Evolutionary conservation across 2,888 invertebrate genomes (phyloP).

Genomic region (Carabus problematicus): DNA sequence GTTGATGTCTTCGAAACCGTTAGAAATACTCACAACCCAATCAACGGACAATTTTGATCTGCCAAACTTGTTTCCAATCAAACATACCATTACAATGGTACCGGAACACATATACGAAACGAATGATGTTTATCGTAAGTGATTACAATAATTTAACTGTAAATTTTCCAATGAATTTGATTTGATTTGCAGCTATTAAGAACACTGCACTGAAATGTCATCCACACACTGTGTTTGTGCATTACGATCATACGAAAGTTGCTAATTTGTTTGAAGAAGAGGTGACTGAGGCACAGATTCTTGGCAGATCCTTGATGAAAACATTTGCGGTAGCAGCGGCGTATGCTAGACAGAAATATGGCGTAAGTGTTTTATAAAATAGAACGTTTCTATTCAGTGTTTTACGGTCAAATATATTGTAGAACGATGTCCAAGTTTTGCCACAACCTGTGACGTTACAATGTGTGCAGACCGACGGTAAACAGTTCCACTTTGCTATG

Average conservation of each 20-base stretch:
- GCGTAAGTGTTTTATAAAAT: slow-evolving; percentile 64
- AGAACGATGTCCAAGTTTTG: slow-evolving; percentile 69
- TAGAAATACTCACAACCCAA: slow-evolving; percentile 63
- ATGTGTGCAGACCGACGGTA: slow-evolving; percentile 81
- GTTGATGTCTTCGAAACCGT: slow-evolving; percentile 68
- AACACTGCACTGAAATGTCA: slow-evolving; percentile 61
- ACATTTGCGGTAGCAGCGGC: slow-evolving; percentile 79
- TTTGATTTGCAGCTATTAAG: slow-evolving; percentile 62
- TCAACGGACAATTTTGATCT: slow-evolving; percentile 64
- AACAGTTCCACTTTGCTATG: slow-evolving; percentile 79
- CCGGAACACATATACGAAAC: slow-evolving; percentile 70
- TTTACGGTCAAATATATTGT: slow-evolving; percentile 43
- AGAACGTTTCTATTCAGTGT: no score
- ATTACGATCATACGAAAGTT: slow-evolving; percentile 70
- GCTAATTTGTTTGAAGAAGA: slow-evolving; percentile 73
- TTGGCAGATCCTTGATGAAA: slow-evolving; percentile 74
- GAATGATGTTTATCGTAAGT: slow-evolving; percentile 76
- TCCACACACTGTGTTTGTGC: slow-evolving; percentile 82
- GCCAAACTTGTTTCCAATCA: slow-evolving; percentile 78
- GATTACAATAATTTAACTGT: slow-evolving; percentile 40
- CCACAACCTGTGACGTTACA: slow-evolving; percentile 83
- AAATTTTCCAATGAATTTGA: slow-evolving; percentile 43
- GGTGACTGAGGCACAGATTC: slow-evolving; percentile 71
- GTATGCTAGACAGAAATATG: slow-evolving; percentile 77
- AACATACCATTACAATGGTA: slow-evolving; percentile 72